These are phyloP conservation scores for Odontamblyopus rebecca DNA, from an alignment of 2,797 vertebrate species.

Conservation along the genomic window DNA sequence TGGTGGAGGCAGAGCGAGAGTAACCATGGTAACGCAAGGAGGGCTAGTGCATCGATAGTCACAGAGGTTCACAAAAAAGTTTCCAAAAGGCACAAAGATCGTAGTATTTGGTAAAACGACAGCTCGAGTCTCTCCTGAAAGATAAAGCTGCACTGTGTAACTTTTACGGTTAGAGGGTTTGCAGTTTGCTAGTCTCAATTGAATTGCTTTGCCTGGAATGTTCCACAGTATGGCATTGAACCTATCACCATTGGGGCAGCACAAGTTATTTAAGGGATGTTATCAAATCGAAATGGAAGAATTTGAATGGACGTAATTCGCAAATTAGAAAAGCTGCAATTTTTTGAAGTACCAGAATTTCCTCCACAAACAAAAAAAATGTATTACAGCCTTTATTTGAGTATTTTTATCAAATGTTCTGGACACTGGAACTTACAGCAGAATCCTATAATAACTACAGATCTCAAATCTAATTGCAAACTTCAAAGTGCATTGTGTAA, in stretches of 20 bases:
- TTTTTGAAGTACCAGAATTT: too few relatives aligned
- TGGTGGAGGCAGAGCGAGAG: not conserved
- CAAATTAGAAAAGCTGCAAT: too few relatives aligned
- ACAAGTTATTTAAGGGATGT: too few relatives aligned
- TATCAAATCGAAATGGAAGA: too few relatives aligned
- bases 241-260: not conserved
- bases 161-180: not conserved
- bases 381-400: too few relatives aligned
- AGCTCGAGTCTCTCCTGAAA: not conserved
- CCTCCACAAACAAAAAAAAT: too few relatives aligned
- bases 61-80: not conserved
- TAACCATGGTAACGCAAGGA: not conserved
- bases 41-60: not conserved
- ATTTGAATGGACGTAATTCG: too few relatives aligned
- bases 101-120: not conserved
- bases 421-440: too few relatives aligned
- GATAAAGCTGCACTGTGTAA: not conserved
- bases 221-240: not conserved
- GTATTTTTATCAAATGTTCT: too few relatives aligned
- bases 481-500: too few relatives aligned
- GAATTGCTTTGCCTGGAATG: not conserved
- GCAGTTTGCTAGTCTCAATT: not conserved
- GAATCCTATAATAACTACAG: too few relatives aligned
- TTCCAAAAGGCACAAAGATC: slow-evolving; percentile 1
- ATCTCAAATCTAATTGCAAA: too few relatives aligned